Conservation (phyloP, 2,888 invertebrate genomes). For the Conops quadrifasciatus region DNA sequence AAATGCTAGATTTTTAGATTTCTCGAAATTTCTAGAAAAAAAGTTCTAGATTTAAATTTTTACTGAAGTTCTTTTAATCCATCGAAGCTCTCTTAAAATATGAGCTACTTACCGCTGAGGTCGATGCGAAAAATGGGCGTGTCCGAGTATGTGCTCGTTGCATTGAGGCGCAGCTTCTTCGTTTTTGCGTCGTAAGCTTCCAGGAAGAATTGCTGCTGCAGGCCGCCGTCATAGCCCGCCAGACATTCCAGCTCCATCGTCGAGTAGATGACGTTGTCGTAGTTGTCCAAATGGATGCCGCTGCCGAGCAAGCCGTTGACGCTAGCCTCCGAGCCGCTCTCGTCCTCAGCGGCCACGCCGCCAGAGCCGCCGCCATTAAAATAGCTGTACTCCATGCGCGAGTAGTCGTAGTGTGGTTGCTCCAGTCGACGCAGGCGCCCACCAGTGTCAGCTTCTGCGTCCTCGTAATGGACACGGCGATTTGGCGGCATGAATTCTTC, state of each 20-base stretch:
- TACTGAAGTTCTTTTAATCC: too few species aligned
- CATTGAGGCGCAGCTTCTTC: constrained; percentile 75
- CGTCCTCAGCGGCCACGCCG: constrained; percentile 35
- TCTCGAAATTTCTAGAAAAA: too few species aligned
- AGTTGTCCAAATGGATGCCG: constrained; percentile 62
- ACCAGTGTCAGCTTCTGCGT: constrained; percentile 7
- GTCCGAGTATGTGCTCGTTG: constrained; percentile 71
- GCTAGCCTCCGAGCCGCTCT: constrained; percentile 25
- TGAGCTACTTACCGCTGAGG: constrained; percentile 63
- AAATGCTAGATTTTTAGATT: too few species aligned
- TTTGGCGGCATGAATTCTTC: background rate
- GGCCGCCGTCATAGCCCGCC: constrained; percentile 88
- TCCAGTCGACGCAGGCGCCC: constrained; percentile 32
- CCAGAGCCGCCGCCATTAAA: constrained; percentile 49
- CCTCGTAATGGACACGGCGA: too few species aligned
- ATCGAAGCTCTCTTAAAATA: too few species aligned
- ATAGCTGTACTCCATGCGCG: constrained; percentile 61
- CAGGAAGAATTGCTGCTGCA: constrained; percentile 83
- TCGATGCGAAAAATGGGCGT: constrained; percentile 71
- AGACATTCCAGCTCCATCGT: constrained; percentile 83
- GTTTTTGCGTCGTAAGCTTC: constrained; percentile 83
- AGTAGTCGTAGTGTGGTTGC: constrained; percentile 61
- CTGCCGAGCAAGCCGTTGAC: constrained; percentile 21
- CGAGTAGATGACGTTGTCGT: constrained; percentile 64
- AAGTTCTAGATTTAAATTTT: too few species aligned